Conservation (phyloP, 1,140 invertebrate genomes). For the Bombus waltoni region DNA sequence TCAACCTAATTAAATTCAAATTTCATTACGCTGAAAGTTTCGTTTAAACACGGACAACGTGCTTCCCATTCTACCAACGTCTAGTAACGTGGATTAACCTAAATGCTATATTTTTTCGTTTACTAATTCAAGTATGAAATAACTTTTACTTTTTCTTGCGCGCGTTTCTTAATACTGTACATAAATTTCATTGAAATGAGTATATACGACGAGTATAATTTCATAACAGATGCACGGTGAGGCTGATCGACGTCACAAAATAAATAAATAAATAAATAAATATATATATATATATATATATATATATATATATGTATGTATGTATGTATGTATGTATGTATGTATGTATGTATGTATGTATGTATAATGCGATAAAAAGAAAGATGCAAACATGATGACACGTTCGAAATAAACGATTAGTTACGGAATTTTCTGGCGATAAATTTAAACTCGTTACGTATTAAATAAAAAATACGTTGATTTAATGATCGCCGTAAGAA, state of each 20-base stretch:
- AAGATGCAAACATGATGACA: not conserved
- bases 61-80: not conserved
- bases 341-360: too few species aligned
- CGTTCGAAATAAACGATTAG: not conserved
- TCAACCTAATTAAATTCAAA: constrained; percentile 19
- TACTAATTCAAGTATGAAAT: not conserved
- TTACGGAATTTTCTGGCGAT: not conserved
- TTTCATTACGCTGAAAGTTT: constrained; percentile 24
- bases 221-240: not conserved
- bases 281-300: too few species aligned
- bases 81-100: not conserved
- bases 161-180: not conserved
- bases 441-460: not conserved
- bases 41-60: not conserved
- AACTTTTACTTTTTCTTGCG: not conserved
- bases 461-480: not conserved
- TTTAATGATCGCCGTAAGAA: not conserved
- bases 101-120: not conserved
- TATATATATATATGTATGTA: too few species aligned
- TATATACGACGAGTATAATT: not conserved
- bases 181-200: not conserved
- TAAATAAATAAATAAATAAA: not conserved
- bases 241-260: not conserved
- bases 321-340: too few species aligned
- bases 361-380: not conserved